Conservation (phyloP, 2,888 invertebrate species). For the Cecidostiba fungosa region DNA sequence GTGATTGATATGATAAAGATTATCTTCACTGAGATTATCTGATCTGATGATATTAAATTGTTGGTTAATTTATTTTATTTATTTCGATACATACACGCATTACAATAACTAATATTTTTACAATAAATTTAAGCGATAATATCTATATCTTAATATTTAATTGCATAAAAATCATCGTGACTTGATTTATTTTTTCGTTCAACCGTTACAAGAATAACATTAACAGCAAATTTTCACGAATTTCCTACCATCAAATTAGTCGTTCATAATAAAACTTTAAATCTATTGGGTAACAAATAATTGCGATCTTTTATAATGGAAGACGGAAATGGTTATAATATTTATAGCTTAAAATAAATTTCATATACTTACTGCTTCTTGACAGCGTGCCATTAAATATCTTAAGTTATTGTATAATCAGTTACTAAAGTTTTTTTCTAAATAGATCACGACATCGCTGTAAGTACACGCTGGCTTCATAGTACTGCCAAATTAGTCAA, state of each 20-base stretch:
- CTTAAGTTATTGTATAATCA: conserved; percentile 11
- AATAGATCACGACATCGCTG: background rate
- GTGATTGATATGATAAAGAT: background rate
- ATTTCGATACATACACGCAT: too few relatives aligned
- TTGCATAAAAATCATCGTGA: background rate
- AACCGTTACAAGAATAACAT: background rate
- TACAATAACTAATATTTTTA: too few relatives aligned
- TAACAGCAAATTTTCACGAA: background rate
- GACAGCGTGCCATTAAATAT: background rate
- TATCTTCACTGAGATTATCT: background rate
- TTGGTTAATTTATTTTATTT: background rate
- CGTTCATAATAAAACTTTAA: background rate
- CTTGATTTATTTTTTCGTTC: background rate
- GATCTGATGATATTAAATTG: background rate
- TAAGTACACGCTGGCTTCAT: background rate
- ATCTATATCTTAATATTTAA: background rate
- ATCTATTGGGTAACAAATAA: background rate
- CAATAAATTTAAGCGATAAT: background rate
- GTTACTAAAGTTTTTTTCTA: background rate
- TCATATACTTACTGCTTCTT: conserved; percentile 4
- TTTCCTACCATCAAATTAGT: background rate
- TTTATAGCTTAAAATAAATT: background rate
- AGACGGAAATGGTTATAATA: background rate
- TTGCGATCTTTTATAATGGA: background rate
- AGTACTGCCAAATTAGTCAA: conserved; percentile 9